Evolutionary conservation across 2,113 vertebrate species (phyloP).

Genomic region (Ascaphus truei): DNA sequence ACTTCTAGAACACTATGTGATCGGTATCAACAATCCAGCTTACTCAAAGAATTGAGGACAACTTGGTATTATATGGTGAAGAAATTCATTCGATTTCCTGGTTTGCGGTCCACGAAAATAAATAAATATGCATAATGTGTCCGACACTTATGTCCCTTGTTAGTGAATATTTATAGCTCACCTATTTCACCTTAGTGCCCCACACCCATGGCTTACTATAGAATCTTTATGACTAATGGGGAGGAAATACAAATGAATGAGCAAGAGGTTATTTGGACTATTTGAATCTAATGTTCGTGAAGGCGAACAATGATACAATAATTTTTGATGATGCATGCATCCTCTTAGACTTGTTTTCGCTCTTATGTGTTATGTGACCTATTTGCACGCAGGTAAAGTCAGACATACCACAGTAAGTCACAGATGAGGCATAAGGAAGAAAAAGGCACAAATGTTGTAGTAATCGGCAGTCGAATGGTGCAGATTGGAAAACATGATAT

Average conservation of each 20-base stretch:
- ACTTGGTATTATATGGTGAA: too few relatives aligned
- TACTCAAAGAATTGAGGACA: neutral
- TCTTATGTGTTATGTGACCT: conserved; percentile 13
- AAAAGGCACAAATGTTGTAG: too few relatives aligned
- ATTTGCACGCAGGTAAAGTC: conserved; percentile 11
- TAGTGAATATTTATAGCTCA: conserved; percentile 15
- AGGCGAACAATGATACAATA: conserved; percentile 14
- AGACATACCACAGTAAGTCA: neutral
- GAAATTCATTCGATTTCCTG: too few relatives aligned
- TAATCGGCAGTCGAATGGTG: too few relatives aligned
- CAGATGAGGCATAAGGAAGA: neutral
- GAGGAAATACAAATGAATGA: conserved; percentile 26
- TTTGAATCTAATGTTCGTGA: neutral
- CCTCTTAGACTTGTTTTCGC: conserved; percentile 15
- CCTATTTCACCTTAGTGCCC: neutral
- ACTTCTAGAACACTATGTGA: conserved; percentile 2
- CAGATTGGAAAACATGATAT: too few relatives aligned
- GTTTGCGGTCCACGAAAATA: too few relatives aligned
- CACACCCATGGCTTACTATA: conserved; percentile 12
- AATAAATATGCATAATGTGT: neutral
- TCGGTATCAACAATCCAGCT: too few relatives aligned
- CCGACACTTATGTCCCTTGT: neutral
- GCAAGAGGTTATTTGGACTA: conserved; percentile 24
- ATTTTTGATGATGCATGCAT: conserved; percentile 12
- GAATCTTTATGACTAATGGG: conserved; percentile 14